phyloP scores from a whole-genome alignment of 2,113 vertebrate genomes.

The Pampusana beccarii region DNA sequence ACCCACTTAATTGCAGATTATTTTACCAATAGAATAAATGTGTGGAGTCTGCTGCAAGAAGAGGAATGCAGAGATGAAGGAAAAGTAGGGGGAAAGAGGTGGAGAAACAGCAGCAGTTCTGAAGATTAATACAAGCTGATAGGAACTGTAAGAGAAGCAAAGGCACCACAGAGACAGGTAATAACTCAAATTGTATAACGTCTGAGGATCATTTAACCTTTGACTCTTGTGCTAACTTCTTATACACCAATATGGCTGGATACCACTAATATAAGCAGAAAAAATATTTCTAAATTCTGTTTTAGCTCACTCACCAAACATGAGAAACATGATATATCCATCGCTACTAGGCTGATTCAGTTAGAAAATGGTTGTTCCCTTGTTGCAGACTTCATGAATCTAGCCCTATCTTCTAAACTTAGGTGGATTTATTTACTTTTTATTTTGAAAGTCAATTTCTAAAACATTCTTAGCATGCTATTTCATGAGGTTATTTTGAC shows the following conservation, averaged over 20 bases:
- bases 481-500: conserved; percentile 57
- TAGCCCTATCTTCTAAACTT: not conserved
- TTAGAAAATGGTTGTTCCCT: not conserved
- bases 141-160: not conserved
- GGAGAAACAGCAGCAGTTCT: not conserved
- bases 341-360: not conserved
- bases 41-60: not conserved
- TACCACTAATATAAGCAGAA: not conserved
- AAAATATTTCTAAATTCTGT: not conserved
- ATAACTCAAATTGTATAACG: not conserved
- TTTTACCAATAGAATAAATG: not conserved
- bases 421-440: conserved; percentile 15
- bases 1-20: not conserved
- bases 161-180: not conserved
- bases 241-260: not conserved
- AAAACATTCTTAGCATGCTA: conserved; percentile 7
- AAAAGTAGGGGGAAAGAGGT: not conserved
- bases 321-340: not conserved
- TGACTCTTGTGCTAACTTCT: not conserved
- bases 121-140: not conserved
- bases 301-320: not conserved
- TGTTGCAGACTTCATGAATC: not conserved
- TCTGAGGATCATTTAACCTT: not conserved
- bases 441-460: conserved; percentile 12
- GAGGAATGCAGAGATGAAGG: not conserved